Evolutionary conservation across 2,797 vertebrate species (phyloP).

Genomic region (Phataginus tricuspis): DNA sequence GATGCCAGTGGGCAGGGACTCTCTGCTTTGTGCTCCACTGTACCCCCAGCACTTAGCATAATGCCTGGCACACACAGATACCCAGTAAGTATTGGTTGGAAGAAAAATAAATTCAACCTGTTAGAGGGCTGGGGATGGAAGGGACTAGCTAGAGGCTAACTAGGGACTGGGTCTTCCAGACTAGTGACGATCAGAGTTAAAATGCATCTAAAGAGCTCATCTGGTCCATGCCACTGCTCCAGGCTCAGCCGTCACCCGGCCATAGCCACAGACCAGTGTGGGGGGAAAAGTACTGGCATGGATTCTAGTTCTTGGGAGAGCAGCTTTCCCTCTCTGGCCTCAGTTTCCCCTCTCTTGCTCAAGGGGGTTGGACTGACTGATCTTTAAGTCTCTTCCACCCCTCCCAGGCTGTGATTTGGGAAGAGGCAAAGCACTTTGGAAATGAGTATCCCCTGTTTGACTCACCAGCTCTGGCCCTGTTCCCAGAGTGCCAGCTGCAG

Average conservation of each 20-base stretch:
- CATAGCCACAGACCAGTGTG: neutral
- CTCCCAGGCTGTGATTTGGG: neutral
- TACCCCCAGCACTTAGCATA: neutral
- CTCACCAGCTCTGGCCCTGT: conserved; percentile 39
- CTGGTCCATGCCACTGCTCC: neutral
- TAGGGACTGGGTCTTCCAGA: neutral
- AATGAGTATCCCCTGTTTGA: conserved; percentile 19
- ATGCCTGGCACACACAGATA: neutral
- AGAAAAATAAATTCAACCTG: neutral
- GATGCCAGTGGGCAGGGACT: neutral
- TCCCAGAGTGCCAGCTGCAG: conserved; percentile 48
- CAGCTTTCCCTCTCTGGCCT: neutral
- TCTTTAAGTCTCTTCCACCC: neutral
- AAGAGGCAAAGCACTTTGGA: conserved; percentile 32
- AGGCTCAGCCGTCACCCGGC: neutral
- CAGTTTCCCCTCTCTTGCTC: neutral
- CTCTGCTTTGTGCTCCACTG: neutral
- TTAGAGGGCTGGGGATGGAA: neutral
- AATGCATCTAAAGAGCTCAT: neutral
- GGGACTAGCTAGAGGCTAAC: neutral
- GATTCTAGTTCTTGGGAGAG: neutral
- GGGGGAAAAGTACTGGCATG: neutral
- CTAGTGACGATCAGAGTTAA: neutral
- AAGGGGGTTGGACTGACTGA: neutral
- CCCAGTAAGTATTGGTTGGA: neutral